phyloP scores from a whole-genome alignment of 1,140 invertebrate species.

The Leptinotarsa lineolata region DNA sequence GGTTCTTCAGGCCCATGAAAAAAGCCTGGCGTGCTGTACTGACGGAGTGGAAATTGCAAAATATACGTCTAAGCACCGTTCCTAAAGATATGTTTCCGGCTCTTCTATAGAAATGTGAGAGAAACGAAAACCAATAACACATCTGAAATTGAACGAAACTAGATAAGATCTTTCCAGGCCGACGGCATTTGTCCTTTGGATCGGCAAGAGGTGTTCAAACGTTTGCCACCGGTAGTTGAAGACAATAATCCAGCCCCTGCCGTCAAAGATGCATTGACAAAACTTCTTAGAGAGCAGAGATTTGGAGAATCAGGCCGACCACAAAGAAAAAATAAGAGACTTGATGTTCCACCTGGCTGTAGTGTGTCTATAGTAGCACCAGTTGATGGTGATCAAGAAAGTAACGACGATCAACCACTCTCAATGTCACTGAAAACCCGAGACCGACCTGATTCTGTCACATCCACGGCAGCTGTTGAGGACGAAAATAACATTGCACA shows the following conservation, averaged over 20 bases:
- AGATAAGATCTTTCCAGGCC: background rate
- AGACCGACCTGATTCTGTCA: no score
- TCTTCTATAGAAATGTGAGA: background rate
- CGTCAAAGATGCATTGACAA: background rate
- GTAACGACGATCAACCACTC: no score
- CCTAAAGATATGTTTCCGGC: no score
- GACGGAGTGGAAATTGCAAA: constrained; percentile 13
- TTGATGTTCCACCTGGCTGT: background rate
- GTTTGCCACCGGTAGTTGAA: background rate
- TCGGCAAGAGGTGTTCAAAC: background rate
- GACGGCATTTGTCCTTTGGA: background rate
- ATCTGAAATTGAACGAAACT: background rate
- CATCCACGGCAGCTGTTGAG: no score
- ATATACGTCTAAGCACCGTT: no score
- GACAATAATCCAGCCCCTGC: no score
- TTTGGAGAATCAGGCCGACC: background rate
- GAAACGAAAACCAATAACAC: background rate
- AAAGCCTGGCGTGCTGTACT: constrained; percentile 11
- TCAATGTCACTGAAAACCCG: no score
- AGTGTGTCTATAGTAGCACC: background rate
- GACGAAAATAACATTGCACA: no score
- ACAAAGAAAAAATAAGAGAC: background rate
- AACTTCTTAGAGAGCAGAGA: background rate
- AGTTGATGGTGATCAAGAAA: no score
- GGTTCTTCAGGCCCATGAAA: constrained; percentile 20